phyloP scores from a whole-genome alignment of 2,797 vertebrate species.

The Lagorchestes hirsutus region DNA sequence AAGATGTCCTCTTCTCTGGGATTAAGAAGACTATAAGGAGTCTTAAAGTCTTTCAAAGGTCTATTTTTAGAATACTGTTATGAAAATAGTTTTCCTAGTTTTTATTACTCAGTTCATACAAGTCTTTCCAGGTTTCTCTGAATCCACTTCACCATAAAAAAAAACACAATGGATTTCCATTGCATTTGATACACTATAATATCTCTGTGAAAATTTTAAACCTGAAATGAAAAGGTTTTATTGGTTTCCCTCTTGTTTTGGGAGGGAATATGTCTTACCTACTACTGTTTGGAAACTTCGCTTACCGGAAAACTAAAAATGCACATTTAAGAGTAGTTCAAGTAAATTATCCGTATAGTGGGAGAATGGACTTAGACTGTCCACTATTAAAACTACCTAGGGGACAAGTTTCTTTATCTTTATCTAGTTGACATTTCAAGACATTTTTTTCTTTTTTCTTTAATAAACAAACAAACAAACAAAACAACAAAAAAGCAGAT shows the following conservation, averaged over 20 bases:
- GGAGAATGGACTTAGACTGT: slow-evolving; percentile 5
- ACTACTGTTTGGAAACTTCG: background rate
- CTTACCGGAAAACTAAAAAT: background rate
- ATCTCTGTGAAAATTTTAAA: background rate
- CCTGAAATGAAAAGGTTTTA: background rate
- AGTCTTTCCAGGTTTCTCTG: background rate
- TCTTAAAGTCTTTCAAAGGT: background rate
- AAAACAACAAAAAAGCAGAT: background rate
- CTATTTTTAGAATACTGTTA: slow-evolving; percentile 21
- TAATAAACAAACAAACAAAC: background rate
- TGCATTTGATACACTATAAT: background rate
- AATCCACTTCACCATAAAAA: background rate
- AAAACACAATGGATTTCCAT: background rate
- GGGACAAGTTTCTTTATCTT: background rate
- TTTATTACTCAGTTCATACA: background rate
- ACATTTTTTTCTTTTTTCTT: slow-evolving; percentile 39
- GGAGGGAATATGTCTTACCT: background rate
- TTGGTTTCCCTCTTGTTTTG: background rate
- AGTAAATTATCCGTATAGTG: slow-evolving; percentile 13
- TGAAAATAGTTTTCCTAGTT: background rate
- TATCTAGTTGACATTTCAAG: slow-evolving; percentile 50
- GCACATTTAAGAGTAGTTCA: slow-evolving; percentile 49
- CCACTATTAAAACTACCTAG: background rate
- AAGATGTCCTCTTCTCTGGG: slow-evolving; percentile 19
- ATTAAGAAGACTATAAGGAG: slow-evolving; percentile 10